Evolutionary conservation across 2,888 invertebrate species (phyloP), one percentile per base, ranked within the genome.

Genomic region (Amphimallon solstitiale): DNA sequence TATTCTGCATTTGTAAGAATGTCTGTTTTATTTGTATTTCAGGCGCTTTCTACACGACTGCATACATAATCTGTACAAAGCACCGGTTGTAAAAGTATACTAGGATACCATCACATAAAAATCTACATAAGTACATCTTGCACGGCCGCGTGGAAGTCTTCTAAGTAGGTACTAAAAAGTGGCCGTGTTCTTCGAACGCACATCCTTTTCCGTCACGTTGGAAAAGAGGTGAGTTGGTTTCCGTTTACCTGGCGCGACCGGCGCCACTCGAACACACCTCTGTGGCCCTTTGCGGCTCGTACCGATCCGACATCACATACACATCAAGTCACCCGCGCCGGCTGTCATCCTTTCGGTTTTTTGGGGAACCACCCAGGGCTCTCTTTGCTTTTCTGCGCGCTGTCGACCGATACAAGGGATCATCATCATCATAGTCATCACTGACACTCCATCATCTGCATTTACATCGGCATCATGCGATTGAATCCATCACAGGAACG

Each of bases 181-280:
- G 17, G 35, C 35, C 34, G 51, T 35, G 7, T 9, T 34, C 35
- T 14, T 35, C 35, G 35, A 3, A 29, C 29, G 29, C 29, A 23
- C 35, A 51, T 51, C 51, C 51, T 51, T 35, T 51, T 51, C 35
- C 6, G 45, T 3, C 15, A 10, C 29, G 15, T 29, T 23, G 14
- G 10, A 9, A 15, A 43, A 45, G 38, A 17, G 68, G 62, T 66
- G 48, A 46, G 66, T 66, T 68, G 61, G 46, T 75, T 74, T 72
- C 71, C 71, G 73, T 77, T 72, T 76, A 77, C 78, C 77, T 79
- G 79, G 79, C 49, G 51, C 48, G 74, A 74, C 75, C 69, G 81
- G 81, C 81, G 81, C 81, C 81, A 80, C 76, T 75, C 75, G 77
- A 80, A 80, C 80, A 81, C 81, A 80, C 81, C 81, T 80, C 79